These are phyloP conservation scores for Nycteola revayana DNA, from an alignment of 2,888 invertebrate genomes.

Conservation along the genomic window DNA sequence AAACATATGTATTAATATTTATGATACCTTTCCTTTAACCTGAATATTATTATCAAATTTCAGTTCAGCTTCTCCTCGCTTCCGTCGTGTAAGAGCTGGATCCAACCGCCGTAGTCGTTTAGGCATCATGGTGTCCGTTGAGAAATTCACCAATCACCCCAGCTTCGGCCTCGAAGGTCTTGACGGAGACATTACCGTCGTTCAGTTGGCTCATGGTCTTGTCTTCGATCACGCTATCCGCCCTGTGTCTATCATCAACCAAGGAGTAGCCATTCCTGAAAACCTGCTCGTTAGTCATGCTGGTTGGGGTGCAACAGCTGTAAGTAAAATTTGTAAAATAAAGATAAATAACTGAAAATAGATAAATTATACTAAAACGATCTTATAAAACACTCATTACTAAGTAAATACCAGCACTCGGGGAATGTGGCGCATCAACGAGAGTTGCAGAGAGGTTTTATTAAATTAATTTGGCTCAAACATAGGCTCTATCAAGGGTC, in stretches of 20 bases:
- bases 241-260: conserved; percentile 19
- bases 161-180: conserved; percentile 4
- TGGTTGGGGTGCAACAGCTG: conserved; percentile 39
- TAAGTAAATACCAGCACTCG: no score
- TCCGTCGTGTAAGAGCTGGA: conserved; percentile 18
- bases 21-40: no score
- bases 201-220: conserved; percentile 11
- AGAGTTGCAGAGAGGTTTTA: no score
- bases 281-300: conserved; percentile 31
- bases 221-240: conserved; percentile 21
- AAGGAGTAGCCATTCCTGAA: conserved; percentile 26
- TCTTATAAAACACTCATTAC: no score
- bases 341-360: no score
- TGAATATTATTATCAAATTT: no score
- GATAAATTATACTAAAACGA: no score
- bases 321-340: conserved; percentile 25
- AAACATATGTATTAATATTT: no score
- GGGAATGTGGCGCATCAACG: no score
- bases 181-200: conserved; percentile 13
- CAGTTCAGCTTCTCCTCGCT: background rate
- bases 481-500: no score
- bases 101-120: conserved; percentile 13
- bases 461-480: no score
- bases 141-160: conserved; percentile 14
- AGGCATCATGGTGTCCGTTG: conserved; percentile 1